Evolutionary conservation across 2,888 invertebrate species (phyloP), one percentile per base, ranked within the genome.

Genomic region (Tetragonisca angustula): DNA sequence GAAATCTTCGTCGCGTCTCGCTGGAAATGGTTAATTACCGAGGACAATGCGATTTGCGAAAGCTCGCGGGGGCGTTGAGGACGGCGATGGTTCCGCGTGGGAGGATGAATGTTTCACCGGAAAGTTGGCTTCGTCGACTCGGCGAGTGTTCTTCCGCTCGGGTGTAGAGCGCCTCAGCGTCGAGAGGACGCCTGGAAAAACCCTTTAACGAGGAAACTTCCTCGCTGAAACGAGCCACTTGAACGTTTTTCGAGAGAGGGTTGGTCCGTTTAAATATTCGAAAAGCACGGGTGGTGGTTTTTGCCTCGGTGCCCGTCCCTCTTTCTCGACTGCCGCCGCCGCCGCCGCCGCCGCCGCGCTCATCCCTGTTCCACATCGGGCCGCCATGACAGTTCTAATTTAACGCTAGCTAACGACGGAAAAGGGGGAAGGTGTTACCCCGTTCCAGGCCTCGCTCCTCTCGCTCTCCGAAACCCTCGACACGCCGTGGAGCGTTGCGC

Each of bases 151-250:
- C 69, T 59, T 67, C 59, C 50, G 83, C 50, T 50, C 19, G 21
- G 11, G 19, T n/a, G 36, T 5, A 36, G 36, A 36, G 36, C 6
- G 36, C 36, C 43, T 43, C 43, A 6, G 43, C 17, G 81, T 43
- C 72, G 67, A 82, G 76, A 62, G 77, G 52, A 64, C 4, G 67
- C 69, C 54, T 2, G n/a, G 73, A 80, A 81, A 84, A 90, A 84
- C 78, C 87, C 68, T 87, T 91, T 92, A 91, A 92, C 92, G 91
- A 91, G 90, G 88, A 89, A 91, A 92, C 86, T 91, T 91, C 85
- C 19, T 21, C 64, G 36, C 27, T 64, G 82, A 84, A 91, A 89
- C 87, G 90, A 89, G 90, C 84, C 86, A 88, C 88, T 90, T 90
- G 81, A 88, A 90, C 89, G 90, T 90, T 92, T 92, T 90, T 87